Evolutionary conservation across 2,888 invertebrate species (phyloP), one percentile per base, ranked within the genome.

Genomic region (Amphipoea oculea): DNA sequence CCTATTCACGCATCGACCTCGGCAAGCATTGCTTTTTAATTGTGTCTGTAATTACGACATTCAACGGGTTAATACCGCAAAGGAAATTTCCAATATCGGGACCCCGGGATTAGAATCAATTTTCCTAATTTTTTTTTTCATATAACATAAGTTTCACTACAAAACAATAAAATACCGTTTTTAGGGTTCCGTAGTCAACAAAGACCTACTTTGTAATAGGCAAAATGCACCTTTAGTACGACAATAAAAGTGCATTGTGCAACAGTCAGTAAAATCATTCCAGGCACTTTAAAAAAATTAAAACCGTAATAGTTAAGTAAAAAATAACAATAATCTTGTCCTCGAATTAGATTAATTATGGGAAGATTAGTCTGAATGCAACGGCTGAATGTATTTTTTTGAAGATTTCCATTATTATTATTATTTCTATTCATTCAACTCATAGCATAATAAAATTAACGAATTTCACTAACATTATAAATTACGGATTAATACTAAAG

Each of bases 281-380:
- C n/a, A 36, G 36, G 1, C 5, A 54, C 23, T 36, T 36, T 0
- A 36, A 7, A 51, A 51, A 23, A 45, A 14, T 20, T 12, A 51
- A 67, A 67, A 51, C 23, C 23, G 29, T 51, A 17, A 51, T 51
- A 77, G 45, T 4, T 17, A 79, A 60, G 4, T 73, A 23, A 54
- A 45, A 66, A 51, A 51, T 54, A 54, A 74, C 54, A 51, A 51
- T 54, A 54, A 74, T 62, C 45, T 68, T 81, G 45, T 62, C 51
- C 67, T 79, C 42, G 11, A 67, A n/a, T 57, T 60, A 66, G 66
- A 80, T 80, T 51, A 73, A 11, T 51, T 48, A 70, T 63, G 36
- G 20, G n/a, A 17, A n/a, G 45, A 23, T 79, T 48, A 29, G 23
- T 23, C 36, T 36, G 36, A 36, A 36, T 36, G 36, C 36, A 1